Conservation (phyloP, 2,888 invertebrate genomes). For the Sepiola atlantica region DNA sequence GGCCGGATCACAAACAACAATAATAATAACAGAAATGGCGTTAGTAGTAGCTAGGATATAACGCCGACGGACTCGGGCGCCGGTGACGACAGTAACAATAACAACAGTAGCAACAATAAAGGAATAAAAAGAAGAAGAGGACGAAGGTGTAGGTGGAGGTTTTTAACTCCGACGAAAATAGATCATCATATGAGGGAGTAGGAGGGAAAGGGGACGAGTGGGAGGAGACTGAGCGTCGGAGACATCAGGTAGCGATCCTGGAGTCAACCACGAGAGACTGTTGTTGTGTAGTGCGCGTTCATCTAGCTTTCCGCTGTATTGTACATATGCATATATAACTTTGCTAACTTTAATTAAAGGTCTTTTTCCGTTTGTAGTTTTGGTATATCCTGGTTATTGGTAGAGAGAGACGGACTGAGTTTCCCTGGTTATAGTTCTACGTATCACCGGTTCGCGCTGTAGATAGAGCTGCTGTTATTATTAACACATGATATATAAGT, state of each 20-base stretch:
- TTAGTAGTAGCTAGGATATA: background rate
- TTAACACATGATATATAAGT: too few relatives aligned
- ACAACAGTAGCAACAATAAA: constrained; percentile 2
- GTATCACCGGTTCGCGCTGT: background rate
- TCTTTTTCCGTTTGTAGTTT: background rate
- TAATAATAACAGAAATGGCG: background rate
- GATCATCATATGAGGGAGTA: background rate
- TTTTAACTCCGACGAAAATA: constrained; percentile 11
- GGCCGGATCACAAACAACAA: constrained; percentile 18
- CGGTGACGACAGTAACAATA: constrained; percentile 20
- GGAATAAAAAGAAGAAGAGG: too few relatives aligned
- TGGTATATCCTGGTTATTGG: background rate
- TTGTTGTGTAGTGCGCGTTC: background rate
- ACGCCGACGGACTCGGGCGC: background rate
- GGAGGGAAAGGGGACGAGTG: background rate
- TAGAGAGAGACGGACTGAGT: background rate
- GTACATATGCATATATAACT: background rate
- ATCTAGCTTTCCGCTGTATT: background rate
- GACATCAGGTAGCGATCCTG: constrained; percentile 9
- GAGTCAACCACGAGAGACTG: background rate
- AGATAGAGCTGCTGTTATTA: background rate
- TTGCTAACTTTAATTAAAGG: background rate
- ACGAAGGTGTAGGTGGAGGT: background rate
- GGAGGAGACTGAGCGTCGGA: background rate
- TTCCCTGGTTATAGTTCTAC: background rate